A percentile compares a stretch with the other conserved stretches of the same genome.
phyloP scores from a whole-genome alignment of 2,888 invertebrate genomes.

The Cephus pygmeus region DNA sequence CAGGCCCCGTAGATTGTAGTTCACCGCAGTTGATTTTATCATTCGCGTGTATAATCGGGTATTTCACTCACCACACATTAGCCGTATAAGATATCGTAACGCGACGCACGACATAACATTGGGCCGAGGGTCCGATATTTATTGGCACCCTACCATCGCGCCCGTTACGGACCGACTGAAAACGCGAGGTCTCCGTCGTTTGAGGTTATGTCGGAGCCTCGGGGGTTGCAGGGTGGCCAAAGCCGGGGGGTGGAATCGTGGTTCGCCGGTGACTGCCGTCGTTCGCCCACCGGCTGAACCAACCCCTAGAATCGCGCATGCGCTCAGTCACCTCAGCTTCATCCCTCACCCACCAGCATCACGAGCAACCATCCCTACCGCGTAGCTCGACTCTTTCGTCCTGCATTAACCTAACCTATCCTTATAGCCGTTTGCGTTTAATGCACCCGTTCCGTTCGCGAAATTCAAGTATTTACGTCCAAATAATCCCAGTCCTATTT shows the following conservation, averaged over 20 bases:
- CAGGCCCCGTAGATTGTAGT: not conserved
- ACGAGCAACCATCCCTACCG: not conserved
- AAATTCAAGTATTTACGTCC: not conserved
- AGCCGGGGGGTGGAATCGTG: conserved; percentile 32
- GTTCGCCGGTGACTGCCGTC: conserved; percentile 57
- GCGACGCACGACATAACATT: conserved; percentile 1
- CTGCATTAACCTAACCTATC: not conserved
- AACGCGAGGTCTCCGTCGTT: conserved; percentile 17
- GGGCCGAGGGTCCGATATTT: conserved; percentile 1
- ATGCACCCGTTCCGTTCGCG: not conserved
- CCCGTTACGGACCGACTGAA: conserved; percentile 21
- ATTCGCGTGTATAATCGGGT: not conserved
- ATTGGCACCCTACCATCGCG: conserved; percentile 14
- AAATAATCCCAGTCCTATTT: not conserved
- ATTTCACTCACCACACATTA: not conserved
- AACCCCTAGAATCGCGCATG: conserved; percentile 39
- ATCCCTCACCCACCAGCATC: not conserved
- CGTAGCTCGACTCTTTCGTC: not conserved
- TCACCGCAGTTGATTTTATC: not conserved
- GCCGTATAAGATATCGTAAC: not conserved
- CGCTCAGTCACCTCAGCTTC: conserved; percentile 25
- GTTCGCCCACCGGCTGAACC: conserved; percentile 33
- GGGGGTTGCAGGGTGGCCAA: conserved; percentile 21
- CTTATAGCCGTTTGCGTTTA: not conserved
- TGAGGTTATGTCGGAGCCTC: conserved; percentile 17